phyloP scores from a whole-genome alignment of 2,113 vertebrate genomes.

The Anoura caudifer region DNA sequence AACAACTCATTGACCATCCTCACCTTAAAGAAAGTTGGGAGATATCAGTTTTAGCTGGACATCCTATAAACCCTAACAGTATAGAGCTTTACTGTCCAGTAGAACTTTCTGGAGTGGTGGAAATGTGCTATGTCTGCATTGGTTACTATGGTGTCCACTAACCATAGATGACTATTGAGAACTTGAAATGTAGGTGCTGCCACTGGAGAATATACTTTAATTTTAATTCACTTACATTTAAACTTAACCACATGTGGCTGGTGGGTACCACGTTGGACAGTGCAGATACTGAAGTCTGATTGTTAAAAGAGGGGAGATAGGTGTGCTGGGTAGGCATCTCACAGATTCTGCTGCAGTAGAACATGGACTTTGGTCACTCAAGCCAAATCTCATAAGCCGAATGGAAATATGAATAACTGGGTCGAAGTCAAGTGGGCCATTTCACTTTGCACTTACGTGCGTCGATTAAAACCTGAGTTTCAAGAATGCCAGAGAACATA shows the following conservation, averaged over 20 bases:
- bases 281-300: not conserved
- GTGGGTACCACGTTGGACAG: not conserved
- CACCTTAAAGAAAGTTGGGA: not conserved
- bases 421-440: not conserved
- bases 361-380: not conserved
- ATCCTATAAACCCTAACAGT: not conserved
- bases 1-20: not conserved
- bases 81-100: not conserved
- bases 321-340: not conserved
- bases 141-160: not conserved
- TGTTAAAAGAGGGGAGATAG: not conserved
- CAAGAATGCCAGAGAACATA: not conserved
- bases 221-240: not conserved
- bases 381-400: not conserved
- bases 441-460: not conserved
- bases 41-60: not conserved
- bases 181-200: not conserved
- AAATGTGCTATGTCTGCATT: not conserved
- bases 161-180: not conserved
- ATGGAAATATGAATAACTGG: not conserved
- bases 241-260: not conserved
- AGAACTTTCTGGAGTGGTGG: not conserved
- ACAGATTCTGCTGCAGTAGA: not conserved
- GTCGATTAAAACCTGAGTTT: not conserved
- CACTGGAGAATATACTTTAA: not conserved